Evolutionary conservation across 2,888 invertebrate genomes (phyloP), one percentile per base, ranked within the genome.

Genomic region (Panzeria rudis): DNA sequence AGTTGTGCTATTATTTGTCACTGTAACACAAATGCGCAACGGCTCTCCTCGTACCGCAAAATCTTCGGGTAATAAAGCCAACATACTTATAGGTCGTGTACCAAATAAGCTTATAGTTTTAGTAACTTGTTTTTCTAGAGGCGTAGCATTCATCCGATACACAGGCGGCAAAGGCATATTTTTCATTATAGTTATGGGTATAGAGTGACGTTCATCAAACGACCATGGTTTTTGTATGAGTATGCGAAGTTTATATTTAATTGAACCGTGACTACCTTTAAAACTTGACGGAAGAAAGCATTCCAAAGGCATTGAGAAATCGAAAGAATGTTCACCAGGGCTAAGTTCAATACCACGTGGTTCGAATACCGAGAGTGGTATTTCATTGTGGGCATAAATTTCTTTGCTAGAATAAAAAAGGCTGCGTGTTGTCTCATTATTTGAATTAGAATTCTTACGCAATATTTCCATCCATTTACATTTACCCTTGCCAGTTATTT

Each of bases 401-500:
- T 92, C 91, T 86, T 91, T 92, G 85, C 91, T 91, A 4, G 91
- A 91, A 81, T 92, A 92, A 44, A 92, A 91, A 11, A 92, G 87
- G 15, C 91, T 90, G 41, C 91, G 90, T 7, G 91, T 88, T 29
- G 90, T 89, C 41, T 90, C 89, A 86, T 92, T 92, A 80, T 89
- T 90, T 8, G 85, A 69, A 72, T 88, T 88, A 0, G 89, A 88
- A 71, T 92, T 92, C 83, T 92, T 90, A 25, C 91, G 90, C 56
- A 92, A 85, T 64, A 92, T 90, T 88, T 92, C 92, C 81, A 91
- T 90, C 92, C 92, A 92, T 86, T 92, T 92, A 87, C 92, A 92
- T 88, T 92, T 92, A 6, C 92, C 93, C 62, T 92, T 92, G 23
- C 91, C 92, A 35, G 90, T 90, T 8, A 92, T 90, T 88, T 92